phyloP scores from a whole-genome alignment of 2,888 invertebrate species.

The Platycheirus albimanus region DNA sequence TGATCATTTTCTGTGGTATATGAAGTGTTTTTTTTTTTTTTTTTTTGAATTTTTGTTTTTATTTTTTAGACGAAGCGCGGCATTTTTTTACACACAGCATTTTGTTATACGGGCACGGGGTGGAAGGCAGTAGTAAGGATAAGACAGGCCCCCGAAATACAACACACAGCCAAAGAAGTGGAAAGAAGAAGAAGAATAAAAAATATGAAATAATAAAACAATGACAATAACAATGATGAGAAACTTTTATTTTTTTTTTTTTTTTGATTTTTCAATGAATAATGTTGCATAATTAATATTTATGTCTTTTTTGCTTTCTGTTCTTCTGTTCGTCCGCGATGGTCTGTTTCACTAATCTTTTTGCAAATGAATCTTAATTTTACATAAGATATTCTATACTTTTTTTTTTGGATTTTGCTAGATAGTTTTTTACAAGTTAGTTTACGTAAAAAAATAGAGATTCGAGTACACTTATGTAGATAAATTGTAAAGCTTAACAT shows the following conservation, averaged over 20 bases:
- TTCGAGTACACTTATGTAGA: constrained; percentile 60
- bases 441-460: constrained; percentile 40
- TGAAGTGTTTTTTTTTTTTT: constrained; percentile 37
- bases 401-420: constrained; percentile 40
- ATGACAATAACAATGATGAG: constrained; percentile 71
- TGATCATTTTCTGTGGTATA: constrained; percentile 58
- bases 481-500: constrained; percentile 47
- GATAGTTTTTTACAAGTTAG: constrained; percentile 48
- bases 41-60: constrained; percentile 33
- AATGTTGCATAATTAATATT: constrained; percentile 68
- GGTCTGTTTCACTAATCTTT: constrained; percentile 61
- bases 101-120: constrained; percentile 61
- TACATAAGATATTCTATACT: constrained; percentile 46
- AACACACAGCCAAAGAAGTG: constrained; percentile 74
- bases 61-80: constrained; percentile 52
- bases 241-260: constrained; percentile 63
- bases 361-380: constrained; percentile 67
- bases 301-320: constrained; percentile 72
- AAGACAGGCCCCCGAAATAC: constrained; percentile 74
- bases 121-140: constrained; percentile 72
- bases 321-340: constrained; percentile 66
- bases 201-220: constrained; percentile 72
- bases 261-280: constrained; percentile 73
- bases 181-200: constrained; percentile 73
- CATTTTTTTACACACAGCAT: constrained; percentile 62